A percentile compares a stretch with the other conserved stretches of the same genome.
phyloP scores from a whole-genome alignment of 2,797 vertebrate genomes.

The Halcyon smyrnensis region DNA sequence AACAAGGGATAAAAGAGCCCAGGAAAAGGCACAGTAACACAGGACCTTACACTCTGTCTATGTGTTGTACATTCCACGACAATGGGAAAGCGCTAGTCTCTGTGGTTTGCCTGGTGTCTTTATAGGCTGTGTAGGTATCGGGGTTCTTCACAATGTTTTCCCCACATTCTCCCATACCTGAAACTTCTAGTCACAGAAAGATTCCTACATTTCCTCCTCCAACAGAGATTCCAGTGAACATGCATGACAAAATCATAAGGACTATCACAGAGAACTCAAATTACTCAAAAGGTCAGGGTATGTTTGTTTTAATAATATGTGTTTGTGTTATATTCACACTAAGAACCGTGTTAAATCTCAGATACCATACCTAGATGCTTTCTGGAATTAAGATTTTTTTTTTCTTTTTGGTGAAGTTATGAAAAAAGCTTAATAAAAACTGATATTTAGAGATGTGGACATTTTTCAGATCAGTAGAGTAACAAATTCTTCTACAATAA shows the following conservation, averaged over 20 bases:
- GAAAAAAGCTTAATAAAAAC: not conserved
- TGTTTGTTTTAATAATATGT: not conserved
- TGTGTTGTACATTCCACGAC: accelerated
- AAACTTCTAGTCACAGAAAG: not conserved
- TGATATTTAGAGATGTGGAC: not conserved
- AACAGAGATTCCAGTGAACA: not conserved
- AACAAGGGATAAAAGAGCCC: not conserved
- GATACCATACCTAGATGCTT: not conserved
- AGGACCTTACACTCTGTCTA: not conserved
- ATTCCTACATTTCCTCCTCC: not conserved
- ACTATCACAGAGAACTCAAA: not conserved
- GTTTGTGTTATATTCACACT: not conserved
- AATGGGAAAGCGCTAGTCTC: not conserved
- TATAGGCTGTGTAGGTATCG: accelerated
- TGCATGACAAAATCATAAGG: not conserved
- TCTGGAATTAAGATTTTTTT: not conserved
- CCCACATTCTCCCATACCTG: not conserved
- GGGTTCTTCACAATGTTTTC: not conserved
- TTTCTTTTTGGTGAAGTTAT: not conserved
- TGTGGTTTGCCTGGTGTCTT: not conserved
- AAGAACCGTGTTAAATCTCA: not conserved
- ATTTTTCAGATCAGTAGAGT: not conserved
- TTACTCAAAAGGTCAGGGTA: not conserved
- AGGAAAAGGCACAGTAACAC: not conserved
- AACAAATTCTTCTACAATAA: not conserved